Conservation (phyloP, 2,797 vertebrate species). For the Masticophis lateralis region DNA sequence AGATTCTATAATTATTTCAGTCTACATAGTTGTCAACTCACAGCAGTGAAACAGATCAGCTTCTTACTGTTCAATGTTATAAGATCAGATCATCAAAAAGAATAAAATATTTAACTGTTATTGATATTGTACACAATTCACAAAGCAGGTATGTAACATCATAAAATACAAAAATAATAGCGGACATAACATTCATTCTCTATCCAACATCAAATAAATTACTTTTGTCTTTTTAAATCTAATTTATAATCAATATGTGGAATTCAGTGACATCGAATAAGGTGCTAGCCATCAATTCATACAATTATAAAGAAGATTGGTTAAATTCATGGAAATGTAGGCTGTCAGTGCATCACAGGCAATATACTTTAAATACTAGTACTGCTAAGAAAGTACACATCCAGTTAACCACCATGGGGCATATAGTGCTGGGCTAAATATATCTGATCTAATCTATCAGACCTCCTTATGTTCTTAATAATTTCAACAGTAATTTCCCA, state of each 20-base stretch:
- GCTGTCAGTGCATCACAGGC: background rate
- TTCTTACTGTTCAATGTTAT: background rate
- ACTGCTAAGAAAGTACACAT: background rate
- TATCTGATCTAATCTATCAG: background rate
- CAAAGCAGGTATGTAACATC: background rate
- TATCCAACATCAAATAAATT: background rate
- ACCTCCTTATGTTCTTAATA: background rate
- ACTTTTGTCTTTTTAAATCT: background rate
- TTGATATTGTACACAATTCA: background rate
- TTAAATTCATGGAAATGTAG: background rate
- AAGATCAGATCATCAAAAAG: background rate
- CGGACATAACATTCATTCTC: background rate
- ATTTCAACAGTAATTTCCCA: background rate
- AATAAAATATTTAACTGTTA: background rate
- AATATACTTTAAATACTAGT: background rate
- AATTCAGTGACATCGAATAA: background rate
- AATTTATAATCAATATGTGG: background rate
- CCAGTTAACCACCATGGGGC: background rate
- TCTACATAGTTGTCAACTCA: slow-evolving; percentile 39
- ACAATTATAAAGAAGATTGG: background rate
- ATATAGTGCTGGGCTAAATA: background rate
- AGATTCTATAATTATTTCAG: slow-evolving; percentile 42
- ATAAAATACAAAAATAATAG: background rate
- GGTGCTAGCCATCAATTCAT: background rate
- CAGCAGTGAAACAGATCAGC: slow-evolving; percentile 6